These are phyloP conservation scores for Coptodon rendalli DNA, from an alignment of 2,113 vertebrate genomes.

Conservation along the genomic window DNA sequence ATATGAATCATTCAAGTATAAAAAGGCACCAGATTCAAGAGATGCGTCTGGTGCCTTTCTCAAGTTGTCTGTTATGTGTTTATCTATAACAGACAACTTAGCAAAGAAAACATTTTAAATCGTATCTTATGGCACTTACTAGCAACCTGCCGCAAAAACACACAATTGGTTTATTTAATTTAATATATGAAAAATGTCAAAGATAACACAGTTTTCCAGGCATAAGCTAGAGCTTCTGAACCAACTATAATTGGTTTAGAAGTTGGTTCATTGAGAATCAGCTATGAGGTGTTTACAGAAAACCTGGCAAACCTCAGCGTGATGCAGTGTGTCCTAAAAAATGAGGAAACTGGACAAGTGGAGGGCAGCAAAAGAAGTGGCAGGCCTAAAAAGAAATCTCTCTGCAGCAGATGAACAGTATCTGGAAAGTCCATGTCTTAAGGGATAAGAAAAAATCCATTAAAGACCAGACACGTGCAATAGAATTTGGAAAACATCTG, in stretches of 20 bases:
- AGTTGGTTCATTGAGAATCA: background rate
- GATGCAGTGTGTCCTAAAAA: background rate
- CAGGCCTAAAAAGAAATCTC: background rate
- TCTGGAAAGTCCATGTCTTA: background rate
- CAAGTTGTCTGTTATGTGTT: background rate
- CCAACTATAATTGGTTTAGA: background rate
- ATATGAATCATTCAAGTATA: background rate
- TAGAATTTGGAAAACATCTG: background rate
- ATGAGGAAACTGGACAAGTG: background rate
- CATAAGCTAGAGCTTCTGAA: background rate
- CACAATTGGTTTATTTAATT: background rate
- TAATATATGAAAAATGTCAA: background rate
- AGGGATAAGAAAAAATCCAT: background rate
- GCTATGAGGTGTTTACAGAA: background rate
- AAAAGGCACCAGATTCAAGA: background rate
- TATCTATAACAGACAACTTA: background rate
- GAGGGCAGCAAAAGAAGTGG: background rate
- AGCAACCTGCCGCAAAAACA: background rate
- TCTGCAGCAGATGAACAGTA: background rate
- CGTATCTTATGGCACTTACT: background rate
- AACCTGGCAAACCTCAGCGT: accelerated
- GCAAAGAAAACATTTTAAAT: background rate
- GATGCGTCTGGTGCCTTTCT: background rate
- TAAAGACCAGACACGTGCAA: background rate
- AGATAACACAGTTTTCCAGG: background rate